phyloP scores from a whole-genome alignment of 2,888 invertebrate species.

The Habrosyne pyritoides region DNA sequence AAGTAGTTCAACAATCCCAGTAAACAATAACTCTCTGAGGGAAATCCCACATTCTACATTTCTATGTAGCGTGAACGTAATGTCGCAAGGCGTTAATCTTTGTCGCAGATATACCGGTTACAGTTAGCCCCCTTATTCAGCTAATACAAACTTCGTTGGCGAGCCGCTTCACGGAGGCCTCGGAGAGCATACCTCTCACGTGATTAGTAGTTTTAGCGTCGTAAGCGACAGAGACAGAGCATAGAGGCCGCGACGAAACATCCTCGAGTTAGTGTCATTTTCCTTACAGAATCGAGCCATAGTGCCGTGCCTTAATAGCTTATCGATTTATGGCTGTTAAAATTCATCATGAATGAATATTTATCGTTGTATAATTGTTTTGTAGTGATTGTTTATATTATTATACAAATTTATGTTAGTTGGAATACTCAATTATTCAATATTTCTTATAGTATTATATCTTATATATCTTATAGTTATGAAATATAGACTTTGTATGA shows the following conservation, averaged over 20 bases:
- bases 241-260: no score
- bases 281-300: no score
- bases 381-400: slow-evolving; percentile 37
- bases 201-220: no score
- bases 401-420: slow-evolving; percentile 30
- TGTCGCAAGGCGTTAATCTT: slow-evolving; percentile 29
- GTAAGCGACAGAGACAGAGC: no score
- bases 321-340: slow-evolving; percentile 60
- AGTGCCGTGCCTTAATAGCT: slow-evolving; percentile 45
- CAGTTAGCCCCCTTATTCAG: no score
- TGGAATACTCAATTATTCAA: slow-evolving; percentile 21
- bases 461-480: no score
- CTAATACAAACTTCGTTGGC: no score
- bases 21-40: neutral
- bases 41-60: neutral
- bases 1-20: neutral
- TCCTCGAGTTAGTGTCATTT: no score
- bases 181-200: no score
- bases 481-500: no score
- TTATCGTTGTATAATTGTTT: slow-evolving; percentile 59
- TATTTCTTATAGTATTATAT: slow-evolving; percentile 23
- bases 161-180: no score
- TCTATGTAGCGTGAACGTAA: neutral
- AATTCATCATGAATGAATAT: slow-evolving; percentile 60
- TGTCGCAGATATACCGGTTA: slow-evolving; percentile 42